Conservation (phyloP, 2,888 invertebrate genomes). For the Gortyna flavago region DNA sequence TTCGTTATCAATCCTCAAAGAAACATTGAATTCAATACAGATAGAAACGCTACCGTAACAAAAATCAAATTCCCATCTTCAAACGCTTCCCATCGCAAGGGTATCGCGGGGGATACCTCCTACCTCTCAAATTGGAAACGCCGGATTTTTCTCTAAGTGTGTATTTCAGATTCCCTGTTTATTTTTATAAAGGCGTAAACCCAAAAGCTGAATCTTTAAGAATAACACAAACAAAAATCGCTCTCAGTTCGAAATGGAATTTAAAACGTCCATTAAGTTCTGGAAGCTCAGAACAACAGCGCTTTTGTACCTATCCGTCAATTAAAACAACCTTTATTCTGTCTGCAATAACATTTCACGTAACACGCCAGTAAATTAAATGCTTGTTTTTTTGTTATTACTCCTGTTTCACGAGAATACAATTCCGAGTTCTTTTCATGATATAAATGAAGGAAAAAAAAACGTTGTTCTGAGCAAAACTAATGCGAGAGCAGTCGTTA, state of each 20-base stretch:
- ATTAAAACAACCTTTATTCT: slow-evolving; percentile 48
- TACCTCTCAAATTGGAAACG: slow-evolving; percentile 69
- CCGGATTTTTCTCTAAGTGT: slow-evolving; percentile 71
- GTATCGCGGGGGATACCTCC: slow-evolving; percentile 45
- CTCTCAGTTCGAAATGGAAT: slow-evolving; percentile 30
- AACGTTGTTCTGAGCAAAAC: slow-evolving; percentile 28
- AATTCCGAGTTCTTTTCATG: slow-evolving; percentile 25
- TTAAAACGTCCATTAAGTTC: slow-evolving; percentile 46
- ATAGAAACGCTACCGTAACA: slow-evolving; percentile 51
- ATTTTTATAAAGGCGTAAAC: slow-evolving; percentile 52
- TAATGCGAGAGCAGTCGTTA: slow-evolving; percentile 50
- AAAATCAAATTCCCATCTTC: slow-evolving; percentile 59
- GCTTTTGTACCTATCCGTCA: slow-evolving; percentile 31
- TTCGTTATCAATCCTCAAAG: slow-evolving; percentile 48
- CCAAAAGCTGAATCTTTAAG: slow-evolving; percentile 45
- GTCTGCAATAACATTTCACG: slow-evolving; percentile 29
- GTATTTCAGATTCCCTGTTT: slow-evolving; percentile 62
- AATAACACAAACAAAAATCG: slow-evolving; percentile 48
- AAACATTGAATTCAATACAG: slow-evolving; percentile 51
- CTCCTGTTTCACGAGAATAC: slow-evolving; percentile 31
- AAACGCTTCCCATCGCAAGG: slow-evolving; percentile 50
- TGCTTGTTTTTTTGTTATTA: slow-evolving; percentile 30
- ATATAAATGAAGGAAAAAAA: slow-evolving; percentile 53
- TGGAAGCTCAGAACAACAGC: slow-evolving; percentile 27
- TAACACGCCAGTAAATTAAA: slow-evolving; percentile 32